Percentiles rank a stretch among this genome's conserved stretches.
Conservation (phyloP, 2,113 vertebrate species). For the Chloroceryle aenea region DNA sequence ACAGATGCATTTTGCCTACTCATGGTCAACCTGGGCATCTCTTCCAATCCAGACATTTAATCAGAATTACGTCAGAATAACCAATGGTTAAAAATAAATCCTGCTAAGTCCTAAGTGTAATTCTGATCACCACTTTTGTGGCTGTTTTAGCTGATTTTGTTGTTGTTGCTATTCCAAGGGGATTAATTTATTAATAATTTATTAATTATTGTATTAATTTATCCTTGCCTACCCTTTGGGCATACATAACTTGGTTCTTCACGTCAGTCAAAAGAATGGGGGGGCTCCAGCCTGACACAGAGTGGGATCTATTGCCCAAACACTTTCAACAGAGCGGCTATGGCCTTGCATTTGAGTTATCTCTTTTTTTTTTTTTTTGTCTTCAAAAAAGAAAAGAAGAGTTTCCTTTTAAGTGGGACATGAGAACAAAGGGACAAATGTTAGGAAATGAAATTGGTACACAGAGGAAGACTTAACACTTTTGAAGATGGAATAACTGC, state of each 20-base stretch:
- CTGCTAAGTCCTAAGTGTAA: not conserved
- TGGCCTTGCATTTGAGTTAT: not conserved
- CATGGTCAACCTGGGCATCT: not conserved
- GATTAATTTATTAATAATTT: no score
- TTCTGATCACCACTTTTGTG: not conserved
- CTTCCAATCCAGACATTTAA: not conserved
- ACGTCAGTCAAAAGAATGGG: not conserved
- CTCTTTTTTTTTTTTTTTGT: not conserved
- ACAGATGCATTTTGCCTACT: not conserved
- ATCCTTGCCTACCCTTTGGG: not conserved
- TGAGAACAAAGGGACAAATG: not conserved
- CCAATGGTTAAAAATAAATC: not conserved
- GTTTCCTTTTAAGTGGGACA: not conserved
- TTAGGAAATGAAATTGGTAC: constrained; percentile 22
- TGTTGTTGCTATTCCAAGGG: not conserved
- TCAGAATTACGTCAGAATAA: not conserved
- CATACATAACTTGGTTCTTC: not conserved
- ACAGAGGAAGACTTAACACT: not conserved
- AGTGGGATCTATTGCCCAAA: not conserved
- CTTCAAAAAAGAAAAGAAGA: not conserved
- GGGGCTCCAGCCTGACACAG: not conserved
- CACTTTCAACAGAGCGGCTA: not conserved
- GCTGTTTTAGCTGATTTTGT: not conserved
- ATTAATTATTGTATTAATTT: not conserved
- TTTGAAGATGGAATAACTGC: not conserved